Conservation (phyloP, 1,140 invertebrate genomes). For the Drosophila watanabei region DNA sequence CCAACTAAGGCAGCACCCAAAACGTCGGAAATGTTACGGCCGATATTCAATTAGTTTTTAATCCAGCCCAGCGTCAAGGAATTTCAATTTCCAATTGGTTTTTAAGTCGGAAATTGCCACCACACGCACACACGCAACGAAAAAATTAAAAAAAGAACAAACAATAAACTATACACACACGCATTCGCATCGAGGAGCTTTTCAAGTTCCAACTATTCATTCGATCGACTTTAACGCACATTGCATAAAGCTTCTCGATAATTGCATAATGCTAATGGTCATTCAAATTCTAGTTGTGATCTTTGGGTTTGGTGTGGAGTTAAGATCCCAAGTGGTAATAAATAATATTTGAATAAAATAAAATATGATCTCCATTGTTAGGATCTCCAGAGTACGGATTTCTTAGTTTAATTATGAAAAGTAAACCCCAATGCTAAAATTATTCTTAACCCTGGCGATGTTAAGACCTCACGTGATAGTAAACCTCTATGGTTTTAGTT, state of each 20-base stretch:
- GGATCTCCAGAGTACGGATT: not conserved
- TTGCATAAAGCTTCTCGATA: slow-evolving; percentile 41
- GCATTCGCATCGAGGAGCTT: slow-evolving; percentile 24
- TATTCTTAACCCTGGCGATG: no score
- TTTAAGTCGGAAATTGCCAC: slow-evolving; percentile 70
- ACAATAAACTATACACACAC: slow-evolving; percentile 29
- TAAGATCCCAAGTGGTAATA: slow-evolving; percentile 3
- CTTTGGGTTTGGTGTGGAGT: not conserved
- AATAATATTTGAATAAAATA: not conserved
- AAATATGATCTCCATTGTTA: not conserved
- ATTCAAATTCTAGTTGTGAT: not conserved
- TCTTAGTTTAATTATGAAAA: not conserved
- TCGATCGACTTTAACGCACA: slow-evolving; percentile 23
- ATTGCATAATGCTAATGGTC: slow-evolving; percentile 33
- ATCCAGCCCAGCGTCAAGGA: slow-evolving; percentile 59
- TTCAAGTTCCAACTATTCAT: slow-evolving; percentile 35
- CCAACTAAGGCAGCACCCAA: slow-evolving; percentile 12
- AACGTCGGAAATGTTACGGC: slow-evolving; percentile 49
- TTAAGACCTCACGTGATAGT: slow-evolving; percentile 19
- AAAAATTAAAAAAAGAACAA: slow-evolving; percentile 11
- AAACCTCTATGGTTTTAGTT: not conserved
- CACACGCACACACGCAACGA: slow-evolving; percentile 44
- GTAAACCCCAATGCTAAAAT: not conserved
- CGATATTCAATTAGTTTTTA: slow-evolving; percentile 71
- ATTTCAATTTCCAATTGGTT: slow-evolving; percentile 73